Percentiles rank a stretch among this genome's conserved stretches.
These are phyloP conservation scores for Caenorhabditis virilis DNA, from an alignment of 2,888 invertebrate genomes.

Conservation along the genomic window DNA sequence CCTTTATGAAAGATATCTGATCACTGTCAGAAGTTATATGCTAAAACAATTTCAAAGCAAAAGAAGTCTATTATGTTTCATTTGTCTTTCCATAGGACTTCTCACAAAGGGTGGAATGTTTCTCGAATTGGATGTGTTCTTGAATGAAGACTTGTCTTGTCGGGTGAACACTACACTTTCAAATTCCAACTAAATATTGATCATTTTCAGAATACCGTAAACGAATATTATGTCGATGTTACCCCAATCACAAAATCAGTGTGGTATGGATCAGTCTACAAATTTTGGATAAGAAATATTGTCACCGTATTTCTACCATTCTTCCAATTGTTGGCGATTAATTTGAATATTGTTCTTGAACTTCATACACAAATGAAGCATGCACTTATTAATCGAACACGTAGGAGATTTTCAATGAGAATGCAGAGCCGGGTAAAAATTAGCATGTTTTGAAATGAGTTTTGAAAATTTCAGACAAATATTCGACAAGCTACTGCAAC, in stretches of 20 bases:
- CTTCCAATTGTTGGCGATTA: slow-evolving; percentile 34
- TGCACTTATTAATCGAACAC: slow-evolving; percentile 16
- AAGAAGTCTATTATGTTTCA: slow-evolving; percentile 35
- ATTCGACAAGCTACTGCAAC: slow-evolving; percentile 44
- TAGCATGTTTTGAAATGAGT: not conserved
- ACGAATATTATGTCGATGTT: slow-evolving; percentile 41
- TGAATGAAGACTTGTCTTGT: slow-evolving; percentile 30
- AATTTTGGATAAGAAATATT: slow-evolving; percentile 44
- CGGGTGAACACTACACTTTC: slow-evolving; percentile 4
- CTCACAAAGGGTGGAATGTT: slow-evolving; percentile 45
- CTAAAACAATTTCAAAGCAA: slow-evolving; percentile 40
- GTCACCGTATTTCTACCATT: slow-evolving; percentile 47
- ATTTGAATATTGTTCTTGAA: slow-evolving; percentile 38
- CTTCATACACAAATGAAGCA: slow-evolving; percentile 32
- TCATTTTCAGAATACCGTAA: slow-evolving; percentile 32
- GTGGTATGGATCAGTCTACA: slow-evolving; percentile 42
- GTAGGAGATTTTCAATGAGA: slow-evolving; percentile 21
- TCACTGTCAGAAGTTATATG: slow-evolving; percentile 36
- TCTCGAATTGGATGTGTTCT: slow-evolving; percentile 41
- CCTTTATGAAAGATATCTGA: slow-evolving; percentile 39
- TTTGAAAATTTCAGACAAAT: slow-evolving; percentile 23
- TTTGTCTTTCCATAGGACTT: slow-evolving; percentile 31
- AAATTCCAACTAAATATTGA: not conserved
- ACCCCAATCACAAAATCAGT: slow-evolving; percentile 33
- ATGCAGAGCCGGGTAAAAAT: slow-evolving; percentile 24